Evolutionary conservation across 1,140 invertebrate species (phyloP), one percentile per base, ranked within the genome.

Genomic region (Ladona fulva): DNA sequence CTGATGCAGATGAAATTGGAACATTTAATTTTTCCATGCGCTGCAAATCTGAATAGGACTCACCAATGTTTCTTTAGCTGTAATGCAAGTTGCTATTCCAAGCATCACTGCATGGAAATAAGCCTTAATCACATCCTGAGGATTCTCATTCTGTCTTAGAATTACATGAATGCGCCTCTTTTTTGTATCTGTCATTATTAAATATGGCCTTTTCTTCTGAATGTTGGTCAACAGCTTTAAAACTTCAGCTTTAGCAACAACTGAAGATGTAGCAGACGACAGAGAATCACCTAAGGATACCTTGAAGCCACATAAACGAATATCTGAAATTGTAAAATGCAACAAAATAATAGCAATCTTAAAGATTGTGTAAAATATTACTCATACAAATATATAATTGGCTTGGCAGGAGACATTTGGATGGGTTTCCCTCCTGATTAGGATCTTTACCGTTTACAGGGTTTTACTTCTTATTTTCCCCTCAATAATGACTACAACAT

Each of bases 261-360:
- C 73, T 24, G 80, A 80, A 78, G 84, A 83, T 16, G 89, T 78
- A 8, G 87, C 80, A 74, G 83, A 82, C 80, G 86, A 83, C n/a
- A 91, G 84, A 0, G 89, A 89, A 19, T 82, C 82, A 10, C 89
- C 89, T 42, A 88, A 80, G 80, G 84, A 82, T 76, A 90, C 87
- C 25, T 86, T 76, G 80, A 87, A 89, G 24, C 87, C 87, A 81
- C 87, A 89, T 22, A 88, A 79, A 42, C 83, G 79, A 81, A 82
- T 82, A 75, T 85, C 88, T 90, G 80, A 79, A 82, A 84, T 77
- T 37, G 8, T 37, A 37, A 37, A 37, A 37, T n/a, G n/a, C n/a
- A n/a, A n/a, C n/a, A n/a, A n/a, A n/a, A n/a, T n/a, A n/a, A n/a
- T n/a, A n/a, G n/a, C n/a, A n/a, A n/a, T n/a, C n/a, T n/a, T n/a